Base-by-base conservation (phyloP, 2,888 invertebrate genomes). In the Deilephila elpenor region DNA sequence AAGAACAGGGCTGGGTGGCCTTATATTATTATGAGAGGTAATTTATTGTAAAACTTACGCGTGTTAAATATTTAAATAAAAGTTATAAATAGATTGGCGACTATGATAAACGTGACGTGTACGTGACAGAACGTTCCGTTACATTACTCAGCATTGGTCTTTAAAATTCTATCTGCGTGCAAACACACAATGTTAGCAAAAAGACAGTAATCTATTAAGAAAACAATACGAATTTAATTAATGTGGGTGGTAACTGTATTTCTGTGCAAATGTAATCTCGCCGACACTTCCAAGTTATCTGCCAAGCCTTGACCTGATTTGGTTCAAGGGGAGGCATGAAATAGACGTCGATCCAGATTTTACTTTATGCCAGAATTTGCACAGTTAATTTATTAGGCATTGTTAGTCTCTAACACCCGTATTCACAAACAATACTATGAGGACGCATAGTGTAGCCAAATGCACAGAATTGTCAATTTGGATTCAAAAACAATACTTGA, bases 191-290 rank as follows among this genome's bases (percentile, higher is more conserved):
- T 17, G 51, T 25, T 25, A 14, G 64, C 37, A 37, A 67, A 20
- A 44, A 44, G 44, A 25, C 51, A 51, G 17, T 37, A 62, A 67
- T 67, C 51, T 67, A 51, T 51, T 51, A 51, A 62, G 25, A 17
- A 67, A 51, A 51, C 51, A 51, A 51, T 67, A 29, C 14, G 64
- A 44, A 67, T 51, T 67, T 67, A 67, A 67, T 67, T 67, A 51
- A 20, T 64, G n/a, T 44, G 25, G 51, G 44, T 14, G 44, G 51
- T 51, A 51, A 51, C 25, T 25, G 51, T 67, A 17, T 67, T 67
- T 25, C 17, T 25, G 25, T 51, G 25, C 2, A 51, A 67, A 51
- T 51, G 67, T 44, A 51, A 51, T 51, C 1, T 67, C 25, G 44
- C 44, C 25, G 17, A 14, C 44, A 51, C 25, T 44, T 67, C 44